phyloP scores from a whole-genome alignment of 2,888 invertebrate species.

The Branchipolynoe longqiensis region DNA sequence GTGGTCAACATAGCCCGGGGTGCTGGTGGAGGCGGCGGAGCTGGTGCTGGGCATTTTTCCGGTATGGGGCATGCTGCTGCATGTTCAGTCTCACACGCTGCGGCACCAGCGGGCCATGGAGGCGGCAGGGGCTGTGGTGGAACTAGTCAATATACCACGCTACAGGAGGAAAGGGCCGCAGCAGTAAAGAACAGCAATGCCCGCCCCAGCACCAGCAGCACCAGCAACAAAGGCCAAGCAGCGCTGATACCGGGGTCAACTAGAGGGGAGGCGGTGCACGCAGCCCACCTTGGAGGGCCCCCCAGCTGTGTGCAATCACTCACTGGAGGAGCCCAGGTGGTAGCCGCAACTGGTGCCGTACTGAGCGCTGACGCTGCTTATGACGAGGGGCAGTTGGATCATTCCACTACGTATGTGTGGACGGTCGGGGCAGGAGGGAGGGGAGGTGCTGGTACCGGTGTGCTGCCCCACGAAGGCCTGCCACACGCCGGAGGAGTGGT shows the following conservation, averaged over 20 bases:
- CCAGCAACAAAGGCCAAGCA: neutral
- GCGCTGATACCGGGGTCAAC: neutral
- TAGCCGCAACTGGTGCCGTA: too few relatives aligned
- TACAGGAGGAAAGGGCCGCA: neutral
- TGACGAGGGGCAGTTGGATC: neutral
- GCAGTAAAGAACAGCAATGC: slow-evolving; percentile 9
- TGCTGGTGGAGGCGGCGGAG: slow-evolving; percentile 9
- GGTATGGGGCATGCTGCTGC: slow-evolving; percentile 2
- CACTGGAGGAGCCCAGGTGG: too few relatives aligned
- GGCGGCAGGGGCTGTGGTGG: neutral
- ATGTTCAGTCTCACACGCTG: slow-evolving; percentile 10
- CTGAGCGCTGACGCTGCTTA: too few relatives aligned
- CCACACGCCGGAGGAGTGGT: too few relatives aligned
- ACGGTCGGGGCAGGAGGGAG: neutral
- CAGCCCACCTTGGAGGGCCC: too few relatives aligned
- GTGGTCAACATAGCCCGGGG: neutral
- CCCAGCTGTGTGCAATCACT: too few relatives aligned
- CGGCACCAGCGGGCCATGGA: neutral
- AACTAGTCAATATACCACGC: neutral
- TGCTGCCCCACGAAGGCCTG: too few relatives aligned
- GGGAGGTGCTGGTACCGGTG: neutral
- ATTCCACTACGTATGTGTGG: neutral
- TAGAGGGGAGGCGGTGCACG: too few relatives aligned
- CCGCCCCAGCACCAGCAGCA: neutral
- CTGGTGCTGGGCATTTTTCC: too few relatives aligned